These are phyloP conservation scores for Ecdyonurus torrentis DNA, from an alignment of 2,888 invertebrate genomes.

Conservation along the genomic window DNA sequence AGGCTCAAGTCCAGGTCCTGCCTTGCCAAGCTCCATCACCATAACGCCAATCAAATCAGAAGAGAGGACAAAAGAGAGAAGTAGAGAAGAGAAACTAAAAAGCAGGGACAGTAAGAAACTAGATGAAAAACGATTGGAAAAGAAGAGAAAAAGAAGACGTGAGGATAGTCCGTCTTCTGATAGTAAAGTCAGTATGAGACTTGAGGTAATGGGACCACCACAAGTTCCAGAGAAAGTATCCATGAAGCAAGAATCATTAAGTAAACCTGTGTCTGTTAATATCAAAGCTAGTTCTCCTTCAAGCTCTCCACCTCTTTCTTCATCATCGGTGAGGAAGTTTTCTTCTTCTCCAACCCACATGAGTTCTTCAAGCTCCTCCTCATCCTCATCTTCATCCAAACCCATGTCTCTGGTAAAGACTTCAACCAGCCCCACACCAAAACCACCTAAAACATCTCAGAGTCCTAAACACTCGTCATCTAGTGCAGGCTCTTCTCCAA, in stretches of 20 bases:
- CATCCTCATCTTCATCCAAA: constrained; percentile 19
- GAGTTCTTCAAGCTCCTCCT: constrained; percentile 33
- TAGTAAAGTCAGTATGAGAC: constrained; percentile 9
- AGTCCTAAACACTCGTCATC: constrained; percentile 51
- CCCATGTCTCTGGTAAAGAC: constrained; percentile 25
- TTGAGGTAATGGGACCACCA: constrained; percentile 50
- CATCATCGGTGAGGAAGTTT: constrained; percentile 47
- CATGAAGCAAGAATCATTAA: constrained; percentile 51
- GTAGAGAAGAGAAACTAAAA: constrained; percentile 20
- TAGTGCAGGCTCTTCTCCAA: constrained; percentile 10
- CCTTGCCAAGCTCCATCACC: constrained; percentile 63
- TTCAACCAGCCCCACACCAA: constrained; percentile 18
- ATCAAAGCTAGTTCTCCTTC: constrained; percentile 48
- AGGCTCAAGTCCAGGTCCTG: constrained; percentile 41
- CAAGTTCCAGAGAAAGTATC: constrained; percentile 19
- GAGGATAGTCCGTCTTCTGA: constrained; percentile 42
- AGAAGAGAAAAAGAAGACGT: constrained; percentile 52
- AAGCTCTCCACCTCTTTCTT: constrained; percentile 46
- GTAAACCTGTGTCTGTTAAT: constrained; percentile 54
- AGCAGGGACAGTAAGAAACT: constrained; percentile 26
- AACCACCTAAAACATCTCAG: constrained; percentile 17
- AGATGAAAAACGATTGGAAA: constrained; percentile 38
- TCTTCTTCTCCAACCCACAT: constrained; percentile 54
- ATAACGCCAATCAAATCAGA: constrained; percentile 55
- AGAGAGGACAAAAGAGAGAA: constrained; percentile 17